phyloP scores from a whole-genome alignment of 2,113 vertebrate species.

The Apodemus speciosus region DNA sequence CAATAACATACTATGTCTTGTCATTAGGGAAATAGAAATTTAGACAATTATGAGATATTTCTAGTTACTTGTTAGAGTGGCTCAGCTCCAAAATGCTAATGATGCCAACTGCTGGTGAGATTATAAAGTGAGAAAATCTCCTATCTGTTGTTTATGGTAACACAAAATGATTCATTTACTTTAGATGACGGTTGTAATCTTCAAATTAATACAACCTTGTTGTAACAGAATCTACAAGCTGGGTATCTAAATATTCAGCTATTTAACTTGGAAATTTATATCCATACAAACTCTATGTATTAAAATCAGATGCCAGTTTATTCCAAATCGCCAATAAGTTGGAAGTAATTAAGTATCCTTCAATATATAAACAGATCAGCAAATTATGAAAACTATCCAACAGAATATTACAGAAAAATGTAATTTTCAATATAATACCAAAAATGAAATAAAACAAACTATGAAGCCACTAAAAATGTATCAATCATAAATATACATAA shows the following conservation, averaged over 20 bases:
- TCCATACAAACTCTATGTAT: neutral
- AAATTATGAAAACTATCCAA: neutral
- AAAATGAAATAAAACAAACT: neutral
- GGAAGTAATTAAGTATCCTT: neutral
- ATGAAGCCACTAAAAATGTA: neutral
- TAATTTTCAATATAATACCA: neutral
- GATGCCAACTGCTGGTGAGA: neutral
- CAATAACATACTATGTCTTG: neutral
- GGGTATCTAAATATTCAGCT: neutral
- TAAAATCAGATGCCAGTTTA: neutral
- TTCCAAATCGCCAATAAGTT: neutral
- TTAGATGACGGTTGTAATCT: neutral
- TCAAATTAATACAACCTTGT: neutral
- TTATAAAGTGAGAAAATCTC: neutral
- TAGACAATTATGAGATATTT: neutral
- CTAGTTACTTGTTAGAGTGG: neutral
- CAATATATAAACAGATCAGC: neutral
- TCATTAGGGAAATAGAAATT: neutral
- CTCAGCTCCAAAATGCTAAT: neutral
- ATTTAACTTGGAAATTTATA: neutral
- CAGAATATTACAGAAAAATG: neutral
- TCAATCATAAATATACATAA: neutral
- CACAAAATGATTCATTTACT: neutral
- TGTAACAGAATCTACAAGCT: neutral
- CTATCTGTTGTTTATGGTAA: neutral